Conservation (phyloP, 1,140 invertebrate species). For the Cydia splendana region DNA sequence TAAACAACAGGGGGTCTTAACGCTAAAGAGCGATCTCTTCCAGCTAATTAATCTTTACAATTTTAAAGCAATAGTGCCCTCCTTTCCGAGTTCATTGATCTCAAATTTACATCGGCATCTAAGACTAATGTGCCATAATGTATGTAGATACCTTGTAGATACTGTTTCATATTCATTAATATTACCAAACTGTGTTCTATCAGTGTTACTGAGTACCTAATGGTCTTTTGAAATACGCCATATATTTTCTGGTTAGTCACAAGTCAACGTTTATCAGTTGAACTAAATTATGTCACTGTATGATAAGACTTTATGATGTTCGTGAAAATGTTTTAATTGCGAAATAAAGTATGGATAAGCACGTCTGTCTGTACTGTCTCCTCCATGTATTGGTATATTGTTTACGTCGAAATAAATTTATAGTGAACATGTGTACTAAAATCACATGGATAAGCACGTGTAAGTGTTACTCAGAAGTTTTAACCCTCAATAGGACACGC, state of each 20-base stretch:
- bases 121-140: conserved; percentile 26
- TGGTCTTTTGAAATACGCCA: conserved; percentile 10
- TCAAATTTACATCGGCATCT: conserved; percentile 15
- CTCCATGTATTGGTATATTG: no score
- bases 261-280: conserved; percentile 26
- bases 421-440: no score
- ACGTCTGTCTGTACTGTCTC: no score
- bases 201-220: background rate
- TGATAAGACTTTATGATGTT: conserved; percentile 19
- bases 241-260: conserved; percentile 19
- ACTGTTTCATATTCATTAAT: conserved; percentile 30
- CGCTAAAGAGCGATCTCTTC: no score
- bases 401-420: no score
- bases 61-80: conserved; percentile 2
- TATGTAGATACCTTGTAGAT: background rate
- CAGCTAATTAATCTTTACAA: background rate
- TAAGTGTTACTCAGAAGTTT: background rate
- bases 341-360: background rate
- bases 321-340: background rate
- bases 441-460: background rate
- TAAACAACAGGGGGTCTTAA: no score
- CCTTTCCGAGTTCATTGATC: background rate
- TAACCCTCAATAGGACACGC: no score
- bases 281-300: conserved; percentile 13
- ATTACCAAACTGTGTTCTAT: conserved; percentile 10